A percentile compares a stretch with the other conserved stretches of the same genome.
These are phyloP conservation scores for Hylia prasina DNA, from an alignment of 2,113 vertebrate genomes.

Conservation along the genomic window DNA sequence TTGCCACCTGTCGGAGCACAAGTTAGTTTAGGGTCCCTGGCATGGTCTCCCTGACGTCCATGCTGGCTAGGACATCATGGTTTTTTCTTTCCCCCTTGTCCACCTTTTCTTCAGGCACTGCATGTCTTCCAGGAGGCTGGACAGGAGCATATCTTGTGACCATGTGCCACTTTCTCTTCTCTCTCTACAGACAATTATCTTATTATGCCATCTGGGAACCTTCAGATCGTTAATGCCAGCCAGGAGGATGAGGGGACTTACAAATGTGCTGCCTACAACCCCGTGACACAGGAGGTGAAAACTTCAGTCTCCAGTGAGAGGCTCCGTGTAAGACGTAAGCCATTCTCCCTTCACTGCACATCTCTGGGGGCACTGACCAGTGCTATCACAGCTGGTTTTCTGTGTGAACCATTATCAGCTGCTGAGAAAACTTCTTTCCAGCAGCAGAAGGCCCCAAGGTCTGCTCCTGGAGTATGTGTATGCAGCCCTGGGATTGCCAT, in stretches of 20 bases:
- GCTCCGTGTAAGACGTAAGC: constrained; percentile 93
- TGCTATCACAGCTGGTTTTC: not conserved
- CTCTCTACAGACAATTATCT: constrained; percentile 88
- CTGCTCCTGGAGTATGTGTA: not conserved
- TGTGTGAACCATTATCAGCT: not conserved
- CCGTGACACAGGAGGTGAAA: constrained; percentile 94
- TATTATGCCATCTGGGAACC: constrained; percentile 98
- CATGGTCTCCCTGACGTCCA: not conserved
- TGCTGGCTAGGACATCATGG: accelerated
- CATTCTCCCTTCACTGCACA: not conserved
- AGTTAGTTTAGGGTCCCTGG: not conserved
- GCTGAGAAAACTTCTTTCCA: not conserved
- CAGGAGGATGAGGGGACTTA: constrained; percentile 93
- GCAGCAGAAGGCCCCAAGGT: not conserved
- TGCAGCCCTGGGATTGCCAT: not conserved
- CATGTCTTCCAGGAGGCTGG: not conserved
- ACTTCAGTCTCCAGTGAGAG: constrained; percentile 88
- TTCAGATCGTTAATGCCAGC: constrained; percentile 95
- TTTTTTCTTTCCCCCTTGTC: not conserved
- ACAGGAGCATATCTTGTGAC: not conserved
- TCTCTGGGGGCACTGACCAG: not conserved
- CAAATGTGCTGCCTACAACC: constrained; percentile 96
- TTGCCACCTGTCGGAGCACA: not conserved
- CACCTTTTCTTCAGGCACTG: not conserved
- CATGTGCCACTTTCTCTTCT: not conserved